Evolutionary conservation across 2,797 vertebrate genomes (phyloP), one percentile per base, ranked within the genome.

Genomic region (Huso huso): DNA sequence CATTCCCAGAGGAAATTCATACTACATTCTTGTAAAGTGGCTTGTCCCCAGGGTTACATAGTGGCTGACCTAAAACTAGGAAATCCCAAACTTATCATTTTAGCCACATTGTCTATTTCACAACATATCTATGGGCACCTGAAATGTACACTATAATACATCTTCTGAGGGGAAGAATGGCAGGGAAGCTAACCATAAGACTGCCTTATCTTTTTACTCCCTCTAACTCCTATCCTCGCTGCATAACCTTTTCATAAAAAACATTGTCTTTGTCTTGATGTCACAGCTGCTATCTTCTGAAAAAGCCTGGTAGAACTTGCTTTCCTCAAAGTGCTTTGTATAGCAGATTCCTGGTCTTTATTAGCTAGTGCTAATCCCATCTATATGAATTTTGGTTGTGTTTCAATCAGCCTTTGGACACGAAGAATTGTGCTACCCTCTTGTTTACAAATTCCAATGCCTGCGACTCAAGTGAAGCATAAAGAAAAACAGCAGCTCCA

Each of bases 401-500:
- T 3, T 13, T 61, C n/a, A 53, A 60, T 51, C 13, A 67, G 18
- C 11, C 48, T 15, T 61, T 63, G 55, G 48, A 49, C 6, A 13
- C n/a, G 49, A 8, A 48, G 11, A 23, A 62, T 51, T 6, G 51
- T 8, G 4, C 51, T 6, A 15, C 11, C 10, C 11, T 9, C 51
- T 15, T 65, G 64, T 65, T 37, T 52, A 53, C 49, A 65, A 55
- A 65, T 12, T 55, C 18, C 50, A 23, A 12, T 53, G 8, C n/a
- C 50, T 15, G 49, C 64, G 48, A 61, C 49, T 2, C 4, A 9
- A 3, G 8, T 50, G 49, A 52, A 51, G 13, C 61, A 53, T 53
- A 53, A 18, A 49, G 12, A 63, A 63, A 50, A n/a, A 49, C 61
- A 65, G 64, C 49, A 2, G 15, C 48, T 59, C 67, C 76, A 73